Evolutionary conservation across 2,888 invertebrate species (phyloP), one percentile per base, ranked within the genome.

Genomic region (Scelioninae gen. 2): DNA sequence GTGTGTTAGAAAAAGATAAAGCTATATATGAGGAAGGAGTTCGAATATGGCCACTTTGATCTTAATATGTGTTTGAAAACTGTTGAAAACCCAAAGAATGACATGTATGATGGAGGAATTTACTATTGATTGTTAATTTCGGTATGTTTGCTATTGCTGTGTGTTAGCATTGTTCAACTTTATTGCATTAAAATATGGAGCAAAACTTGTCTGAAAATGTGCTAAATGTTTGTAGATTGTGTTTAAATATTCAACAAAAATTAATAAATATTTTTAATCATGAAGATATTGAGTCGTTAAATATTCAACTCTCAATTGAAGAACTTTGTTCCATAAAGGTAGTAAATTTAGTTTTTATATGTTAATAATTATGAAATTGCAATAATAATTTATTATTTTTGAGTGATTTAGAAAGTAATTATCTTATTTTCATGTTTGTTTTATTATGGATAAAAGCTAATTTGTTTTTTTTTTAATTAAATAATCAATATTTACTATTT

Each of bases 321-420:
- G 61, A 69, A 22, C 15, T 69, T 15, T 69, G 69, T 19, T 69
- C 45, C 0, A 55, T 69, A 22, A 69, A 69, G 60, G 69, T 55
- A 39, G 25, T 45, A 1, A 6, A 43, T 41, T 1, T 25, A 1
- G 11, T 25, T 39, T 19, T 25, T 13, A 22, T 45, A 43, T 43
- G 19, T 10, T 43, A n/a, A n/a, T n/a, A n/a, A n/a, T n/a, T n/a
- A n/a, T n/a, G n/a, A n/a, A n/a, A n/a, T n/a, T n/a, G n/a, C n/a
- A n/a, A n/a, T n/a, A n/a, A n/a, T n/a, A n/a, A n/a, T n/a, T 35
- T 9, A 22, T 22, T 22, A 5, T 22, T 2, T 22, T 22, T 22
- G 22, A 35, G 13, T 35, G 3, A n/a, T n/a, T n/a, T n/a, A n/a
- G n/a, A n/a, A n/a, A n/a, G n/a, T n/a, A n/a, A n/a, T n/a, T n/a